phyloP scores from a whole-genome alignment of 2,113 vertebrate species.

The Thomomys bottae region DNA sequence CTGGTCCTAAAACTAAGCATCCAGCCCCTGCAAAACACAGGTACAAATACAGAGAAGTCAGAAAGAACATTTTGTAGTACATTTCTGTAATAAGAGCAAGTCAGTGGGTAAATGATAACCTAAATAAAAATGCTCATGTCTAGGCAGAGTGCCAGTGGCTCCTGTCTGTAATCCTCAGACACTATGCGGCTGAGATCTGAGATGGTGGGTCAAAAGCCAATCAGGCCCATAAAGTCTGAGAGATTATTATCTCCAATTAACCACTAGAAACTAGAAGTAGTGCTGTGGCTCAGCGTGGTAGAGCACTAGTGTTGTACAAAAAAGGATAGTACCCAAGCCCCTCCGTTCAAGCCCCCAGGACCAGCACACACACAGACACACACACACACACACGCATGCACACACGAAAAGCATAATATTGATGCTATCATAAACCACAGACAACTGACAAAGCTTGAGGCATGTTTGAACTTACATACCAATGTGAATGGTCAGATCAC shows the following conservation, averaged over 20 bases:
- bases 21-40: not conserved
- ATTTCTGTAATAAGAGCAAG: not conserved
- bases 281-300: too few species aligned
- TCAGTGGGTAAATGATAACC: not conserved
- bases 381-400: too few species aligned
- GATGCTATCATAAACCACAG: not conserved
- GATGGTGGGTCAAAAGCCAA: too few species aligned
- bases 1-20: not conserved
- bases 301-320: too few species aligned
- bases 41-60: slow-evolving; percentile 12
- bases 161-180: too few species aligned
- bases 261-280: too few species aligned
- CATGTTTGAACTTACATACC: not conserved
- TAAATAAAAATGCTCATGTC: not conserved
- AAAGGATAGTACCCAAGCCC: too few species aligned
- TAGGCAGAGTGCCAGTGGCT: not conserved
- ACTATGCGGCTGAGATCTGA: too few species aligned
- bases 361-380: too few species aligned
- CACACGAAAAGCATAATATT: not conserved
- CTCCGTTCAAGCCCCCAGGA: too few species aligned
- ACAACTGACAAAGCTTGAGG: not conserved
- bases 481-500: not conserved
- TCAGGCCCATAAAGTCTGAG: too few species aligned
- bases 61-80: not conserved
- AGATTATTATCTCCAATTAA: too few species aligned